Base-by-base conservation (phyloP, 2,888 invertebrate species). In the Hemistola chrysoprasaria region DNA sequence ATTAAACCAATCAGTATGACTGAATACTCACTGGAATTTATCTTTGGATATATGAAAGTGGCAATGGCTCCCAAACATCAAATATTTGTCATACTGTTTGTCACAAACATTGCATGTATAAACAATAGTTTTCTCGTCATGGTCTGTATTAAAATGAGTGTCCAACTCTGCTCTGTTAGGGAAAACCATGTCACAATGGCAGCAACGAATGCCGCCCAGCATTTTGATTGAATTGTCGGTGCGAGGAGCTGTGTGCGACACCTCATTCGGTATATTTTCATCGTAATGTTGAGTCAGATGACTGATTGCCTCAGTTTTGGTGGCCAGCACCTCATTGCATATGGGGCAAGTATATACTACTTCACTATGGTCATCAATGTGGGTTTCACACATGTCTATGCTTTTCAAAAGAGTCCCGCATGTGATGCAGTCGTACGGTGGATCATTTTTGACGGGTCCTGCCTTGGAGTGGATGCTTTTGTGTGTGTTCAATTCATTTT, bases 51-150 rank as follows among this genome's bases (percentile, higher is more conserved):
- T 81, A 59, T 92, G 92, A 38, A 90, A 70, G 57, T 91, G 90
- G 67, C 91, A 90, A 61, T 92, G 92, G 26, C 86, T 75, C 8
- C 87, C 77, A 55, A 91, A 91, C 20, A 81, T 68, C 0, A 79
- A 70, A 64, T 91, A 92, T 53, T 90, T 90, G 9, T 87, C 83
- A 56, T 82, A 88, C 39, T 85, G 78, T 53, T 90, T 90, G 40
- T 84, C 81, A 59, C 92, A 92, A 53, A 90, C 86, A 30, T 90
- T 89, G 62, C 92, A 92, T 1, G 90, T 83, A 65, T 91, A 92
- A 1, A 90, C 70, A 8, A 83, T 61, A 0, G 65, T 67, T 28
- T 69, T 62, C 8, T 71, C 73, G 0, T 62, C 59, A 16, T 92
- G 92, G 28, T 79, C 73, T 9, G 71, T 65, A 1, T 69, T 53